phyloP scores from a whole-genome alignment of 2,888 invertebrate genomes.

The Xestia c-nigrum region DNA sequence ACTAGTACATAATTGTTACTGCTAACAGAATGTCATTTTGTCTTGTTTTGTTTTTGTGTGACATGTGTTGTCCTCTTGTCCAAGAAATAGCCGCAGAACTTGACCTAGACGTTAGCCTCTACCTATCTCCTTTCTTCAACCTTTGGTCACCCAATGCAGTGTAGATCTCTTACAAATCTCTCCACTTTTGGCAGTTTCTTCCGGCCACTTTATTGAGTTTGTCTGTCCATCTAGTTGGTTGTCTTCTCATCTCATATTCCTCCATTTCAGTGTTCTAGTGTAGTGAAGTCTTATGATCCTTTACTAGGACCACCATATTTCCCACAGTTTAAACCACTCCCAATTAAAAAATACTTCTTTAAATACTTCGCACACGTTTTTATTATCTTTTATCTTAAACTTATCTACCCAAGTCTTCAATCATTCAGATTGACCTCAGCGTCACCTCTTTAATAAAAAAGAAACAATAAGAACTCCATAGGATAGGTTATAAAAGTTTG shows the following conservation, averaged over 20 bases:
- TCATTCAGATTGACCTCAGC: constrained; percentile 43
- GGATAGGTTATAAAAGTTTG: constrained; percentile 47
- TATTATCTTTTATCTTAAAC: constrained; percentile 24
- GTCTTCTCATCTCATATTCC: background rate
- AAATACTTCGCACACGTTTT: constrained; percentile 16
- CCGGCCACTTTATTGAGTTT: background rate
- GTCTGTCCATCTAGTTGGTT: background rate
- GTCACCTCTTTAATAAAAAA: constrained; percentile 40
- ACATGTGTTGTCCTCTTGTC: background rate
- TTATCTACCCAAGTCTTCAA: constrained; percentile 36
- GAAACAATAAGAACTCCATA: constrained; percentile 30
- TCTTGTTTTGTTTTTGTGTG: background rate
- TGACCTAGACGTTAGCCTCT: background rate
- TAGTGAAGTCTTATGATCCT: background rate
- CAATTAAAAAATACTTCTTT: background rate
- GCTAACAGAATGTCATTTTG: background rate
- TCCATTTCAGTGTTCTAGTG: too few species aligned
- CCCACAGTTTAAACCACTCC: background rate
- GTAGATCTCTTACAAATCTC: background rate
- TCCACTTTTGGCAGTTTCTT: background rate
- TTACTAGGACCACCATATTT: background rate
- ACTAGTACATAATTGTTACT: background rate
- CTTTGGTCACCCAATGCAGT: background rate
- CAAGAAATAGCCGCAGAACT: too few species aligned
- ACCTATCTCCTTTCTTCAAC: background rate